Evolutionary conservation across 2,888 invertebrate genomes (phyloP), one percentile per base, ranked within the genome.

Genomic region (Dioctria rufipes): DNA sequence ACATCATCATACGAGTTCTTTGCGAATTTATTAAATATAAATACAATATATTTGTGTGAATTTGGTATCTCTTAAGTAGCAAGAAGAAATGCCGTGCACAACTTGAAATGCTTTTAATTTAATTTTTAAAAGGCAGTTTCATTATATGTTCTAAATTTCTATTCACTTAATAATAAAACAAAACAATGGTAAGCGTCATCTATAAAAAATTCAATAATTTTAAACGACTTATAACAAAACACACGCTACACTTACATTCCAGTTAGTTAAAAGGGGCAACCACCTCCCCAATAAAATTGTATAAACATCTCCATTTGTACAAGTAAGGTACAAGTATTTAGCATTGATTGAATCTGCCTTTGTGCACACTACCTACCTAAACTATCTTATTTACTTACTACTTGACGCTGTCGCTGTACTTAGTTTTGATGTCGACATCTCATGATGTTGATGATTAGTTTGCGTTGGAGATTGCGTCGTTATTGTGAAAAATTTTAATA

Each of bases 401-500:
- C 77, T 39, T 66, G 75, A 65, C 81, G 83, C 39, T 75, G 65
- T 75, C 83, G 82, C 81, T 83, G 58, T 11, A 5, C 6, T 40
- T 25, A 13, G 11, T n/a, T 51, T n/a, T 71, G 71, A n/a, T 2
- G 60, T 60, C 4, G 61, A 43, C 6, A 77, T 49, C 6, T 77
- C 63, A n/a, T 39, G 46, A 11, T 61, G 13, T 40, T 73, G 73
- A 8, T 37, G 39, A 13, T n/a, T 60, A n/a, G 25, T 4, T 9
- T 43, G 46, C 11, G 58, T 13, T 42, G 83, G 85, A 8, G 84
- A 81, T 40, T 83, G 83, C 4, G 83, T 80, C 78, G 87, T 87
- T 25, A 87, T 85, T 82, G 88, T 87, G 63, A 89, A 89, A 83
- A 89, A 89, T 42, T 86, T 87, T 9, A 89, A 78, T 49, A 89